Percentiles rank a stretch among this genome's conserved stretches.
Evolutionary conservation across 2,888 invertebrate genomes (phyloP).

Genomic region (Plebejus anna): DNA sequence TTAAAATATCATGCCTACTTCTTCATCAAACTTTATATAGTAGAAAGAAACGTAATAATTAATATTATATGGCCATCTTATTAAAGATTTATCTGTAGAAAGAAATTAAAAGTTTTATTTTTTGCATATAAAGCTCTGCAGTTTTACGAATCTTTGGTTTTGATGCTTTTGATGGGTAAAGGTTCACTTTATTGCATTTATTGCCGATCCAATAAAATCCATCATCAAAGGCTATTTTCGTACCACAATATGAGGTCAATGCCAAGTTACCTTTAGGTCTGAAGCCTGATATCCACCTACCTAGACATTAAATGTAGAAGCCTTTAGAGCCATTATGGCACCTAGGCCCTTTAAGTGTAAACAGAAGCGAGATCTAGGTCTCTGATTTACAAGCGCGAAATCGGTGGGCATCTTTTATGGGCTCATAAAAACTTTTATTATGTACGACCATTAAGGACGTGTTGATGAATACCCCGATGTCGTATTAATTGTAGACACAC

Average conservation of each 20-base stretch:
- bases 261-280: neutral
- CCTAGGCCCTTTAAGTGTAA: neutral
- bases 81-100: too few relatives aligned
- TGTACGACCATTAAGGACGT: constrained; percentile 42
- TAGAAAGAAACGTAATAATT: too few relatives aligned
- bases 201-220: neutral
- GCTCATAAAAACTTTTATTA: constrained; percentile 45
- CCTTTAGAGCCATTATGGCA: too few relatives aligned
- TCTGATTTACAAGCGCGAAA: constrained; percentile 48
- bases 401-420: constrained; percentile 47
- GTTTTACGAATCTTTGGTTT: neutral
- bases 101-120: too few relatives aligned
- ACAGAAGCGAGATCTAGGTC: constrained; percentile 34
- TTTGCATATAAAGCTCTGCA: too few relatives aligned
- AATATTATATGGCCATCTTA: too few relatives aligned
- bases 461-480: constrained; percentile 32
- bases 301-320: too few relatives aligned
- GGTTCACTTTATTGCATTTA: neutral
- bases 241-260: neutral
- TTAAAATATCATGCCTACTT: too few relatives aligned
- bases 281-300: neutral
- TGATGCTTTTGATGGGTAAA: neutral
- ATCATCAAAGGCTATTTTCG: neutral
- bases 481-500: neutral
- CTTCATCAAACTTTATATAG: too few relatives aligned